Evolutionary conservation across 1,140 invertebrate genomes (phyloP).

Genomic region (Epicauta chinensis): DNA sequence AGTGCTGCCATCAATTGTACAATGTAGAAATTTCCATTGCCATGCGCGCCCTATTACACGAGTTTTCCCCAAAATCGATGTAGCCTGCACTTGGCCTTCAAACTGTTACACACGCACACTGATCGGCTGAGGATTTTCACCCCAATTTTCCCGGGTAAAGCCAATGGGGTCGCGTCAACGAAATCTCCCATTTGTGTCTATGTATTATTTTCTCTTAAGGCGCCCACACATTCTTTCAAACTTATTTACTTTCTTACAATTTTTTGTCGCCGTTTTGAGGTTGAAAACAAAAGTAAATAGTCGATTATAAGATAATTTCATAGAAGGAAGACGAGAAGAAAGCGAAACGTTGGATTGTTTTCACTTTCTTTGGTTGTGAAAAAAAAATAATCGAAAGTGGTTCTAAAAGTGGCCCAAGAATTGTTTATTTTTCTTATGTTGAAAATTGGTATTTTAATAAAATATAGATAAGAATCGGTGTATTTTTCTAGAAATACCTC

Average conservation of each 20-base stretch:
- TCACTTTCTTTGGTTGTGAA: constrained; percentile 11
- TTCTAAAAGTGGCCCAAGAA: neutral
- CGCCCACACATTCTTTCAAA: too few relatives aligned
- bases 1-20: too few relatives aligned
- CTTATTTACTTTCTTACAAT: constrained; percentile 1
- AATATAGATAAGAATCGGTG: constrained; percentile 1
- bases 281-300: too few relatives aligned
- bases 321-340: neutral
- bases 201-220: neutral
- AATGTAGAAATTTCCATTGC: neutral
- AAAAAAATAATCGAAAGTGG: constrained; percentile 7
- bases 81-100: constrained; percentile 39
- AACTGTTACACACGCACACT: constrained; percentile 16
- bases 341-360: neutral
- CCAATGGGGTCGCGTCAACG: neutral
- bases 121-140: constrained; percentile 22
- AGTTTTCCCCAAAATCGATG: constrained; percentile 27
- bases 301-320: too few relatives aligned
- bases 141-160: constrained; percentile 26
- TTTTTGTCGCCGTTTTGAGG: neutral
- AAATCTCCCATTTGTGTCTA: constrained; percentile 1
- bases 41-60: constrained; percentile 6
- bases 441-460: neutral
- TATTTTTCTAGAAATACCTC: too few relatives aligned
- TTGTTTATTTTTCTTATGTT: neutral